These are phyloP conservation scores for Amblyraja radiata DNA, from an alignment of 2,797 vertebrate genomes.

Conservation along the genomic window DNA sequence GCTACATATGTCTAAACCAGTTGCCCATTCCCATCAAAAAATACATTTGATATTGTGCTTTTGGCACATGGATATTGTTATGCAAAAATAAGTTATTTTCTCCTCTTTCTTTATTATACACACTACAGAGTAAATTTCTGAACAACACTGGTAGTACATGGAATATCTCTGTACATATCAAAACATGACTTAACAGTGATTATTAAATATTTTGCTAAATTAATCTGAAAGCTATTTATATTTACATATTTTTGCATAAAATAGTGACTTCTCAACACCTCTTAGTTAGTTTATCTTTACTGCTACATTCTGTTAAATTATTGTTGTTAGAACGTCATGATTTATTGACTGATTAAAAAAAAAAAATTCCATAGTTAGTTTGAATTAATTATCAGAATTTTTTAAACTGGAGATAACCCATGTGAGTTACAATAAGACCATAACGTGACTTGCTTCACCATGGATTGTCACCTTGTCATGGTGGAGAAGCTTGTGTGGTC, in stretches of 20 bases:
- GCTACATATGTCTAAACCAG: background rate
- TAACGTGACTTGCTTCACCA: too few species aligned
- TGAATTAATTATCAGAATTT: background rate
- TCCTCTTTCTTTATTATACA: background rate
- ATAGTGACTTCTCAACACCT: background rate
- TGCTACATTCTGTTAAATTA: background rate
- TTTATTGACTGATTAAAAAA: background rate
- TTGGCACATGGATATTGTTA: background rate
- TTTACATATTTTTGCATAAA: conserved; percentile 8
- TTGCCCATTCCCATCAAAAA: background rate
- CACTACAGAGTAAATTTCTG: background rate
- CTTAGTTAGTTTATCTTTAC: background rate
- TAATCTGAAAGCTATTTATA: background rate
- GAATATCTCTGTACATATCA: background rate
- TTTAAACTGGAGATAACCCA: background rate
- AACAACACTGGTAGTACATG: background rate
- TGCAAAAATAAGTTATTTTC: background rate
- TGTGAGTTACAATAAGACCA: background rate
- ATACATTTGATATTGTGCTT: background rate
- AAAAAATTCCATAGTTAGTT: background rate
- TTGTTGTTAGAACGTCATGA: background rate
- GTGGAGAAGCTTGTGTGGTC: too few species aligned
- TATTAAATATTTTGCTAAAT: background rate
- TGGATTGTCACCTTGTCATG: too few species aligned
- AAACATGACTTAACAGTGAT: background rate